Conservation (phyloP, 2,888 invertebrate genomes). For the Rotaria macrura region DNA sequence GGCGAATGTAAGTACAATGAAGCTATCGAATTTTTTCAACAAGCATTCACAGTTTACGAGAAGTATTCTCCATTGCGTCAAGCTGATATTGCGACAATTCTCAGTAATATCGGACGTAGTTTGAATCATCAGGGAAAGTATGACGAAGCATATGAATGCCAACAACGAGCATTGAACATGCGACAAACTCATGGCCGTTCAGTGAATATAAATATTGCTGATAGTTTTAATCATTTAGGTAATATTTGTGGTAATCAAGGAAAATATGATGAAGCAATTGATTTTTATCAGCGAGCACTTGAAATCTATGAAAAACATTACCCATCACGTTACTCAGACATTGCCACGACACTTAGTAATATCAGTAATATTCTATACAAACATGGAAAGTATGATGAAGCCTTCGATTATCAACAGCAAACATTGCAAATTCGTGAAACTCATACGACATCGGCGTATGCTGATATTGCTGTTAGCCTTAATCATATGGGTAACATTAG, state of each 20-base stretch:
- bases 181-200: neutral
- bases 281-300: neutral
- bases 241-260: neutral
- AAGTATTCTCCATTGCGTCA: neutral
- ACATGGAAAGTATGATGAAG: neutral
- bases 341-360: neutral
- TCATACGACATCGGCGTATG: neutral
- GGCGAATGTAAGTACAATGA: neutral
- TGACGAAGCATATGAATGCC: neutral
- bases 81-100: neutral
- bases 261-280: neutral
- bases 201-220: neutral
- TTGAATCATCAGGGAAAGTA: neutral
- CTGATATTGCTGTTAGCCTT: neutral
- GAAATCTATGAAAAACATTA: neutral
- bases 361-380: neutral
- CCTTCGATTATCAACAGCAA: neutral
- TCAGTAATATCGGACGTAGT: neutral
- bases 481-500: neutral
- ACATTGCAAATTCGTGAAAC: neutral
- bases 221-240: neutral
- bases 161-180: neutral
- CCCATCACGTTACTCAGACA: too few species aligned
- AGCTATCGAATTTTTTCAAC: neutral
- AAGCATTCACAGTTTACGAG: neutral